Evolutionary conservation across 2,888 invertebrate genomes (phyloP), one percentile per base, ranked within the genome.

Genomic region (Rotaria socialis): DNA sequence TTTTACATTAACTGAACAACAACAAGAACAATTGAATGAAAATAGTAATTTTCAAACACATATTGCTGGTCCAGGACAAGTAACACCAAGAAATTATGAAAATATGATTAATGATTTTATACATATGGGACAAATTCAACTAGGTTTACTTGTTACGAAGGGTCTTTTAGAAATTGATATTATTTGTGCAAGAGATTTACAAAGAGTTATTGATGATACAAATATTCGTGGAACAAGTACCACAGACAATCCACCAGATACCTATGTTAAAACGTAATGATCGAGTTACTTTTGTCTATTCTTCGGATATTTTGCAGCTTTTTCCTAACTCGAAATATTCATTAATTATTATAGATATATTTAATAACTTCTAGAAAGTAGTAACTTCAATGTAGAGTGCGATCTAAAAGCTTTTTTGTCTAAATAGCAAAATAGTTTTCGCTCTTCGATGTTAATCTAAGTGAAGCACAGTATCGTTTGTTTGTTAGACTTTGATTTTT

Each of bases 141-240:
- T 96, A 91, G 95, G 95, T 87, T 94, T 96, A 89, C 93, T 95
- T 89, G 94, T 96, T 93, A 94, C 95, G 90, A 96, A 96, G 92
- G 96, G 96, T 89, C 95, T 95, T 89, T 93, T 96, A 87, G 96
- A 96, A 91, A 94, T 96, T 47, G 96, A 96, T 92, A 93, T 95
- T 52, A 93, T 94, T 87, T 93, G 93, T 88, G 95, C 94, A 2
- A 92, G 94, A 88, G 94, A 94, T 89, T 94, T 95, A 88, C 93
- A 89, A 87, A 27, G 24, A 27, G 27, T 41, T 58, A 86, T 43
- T 84, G 60, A 75, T 56, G 52, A 41, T 75, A 55, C n/a, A 6
- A 74, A 75, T 50, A 35, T 22, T 0, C 41, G 27, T 52, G 84
- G 16, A 67, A 52, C 67, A 27, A 52, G 47, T 22, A 35, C 2